Percentiles rank a stretch among this genome's conserved stretches.
Conservation (phyloP, 2,888 invertebrate species). For the Abrostola triplasia region DNA sequence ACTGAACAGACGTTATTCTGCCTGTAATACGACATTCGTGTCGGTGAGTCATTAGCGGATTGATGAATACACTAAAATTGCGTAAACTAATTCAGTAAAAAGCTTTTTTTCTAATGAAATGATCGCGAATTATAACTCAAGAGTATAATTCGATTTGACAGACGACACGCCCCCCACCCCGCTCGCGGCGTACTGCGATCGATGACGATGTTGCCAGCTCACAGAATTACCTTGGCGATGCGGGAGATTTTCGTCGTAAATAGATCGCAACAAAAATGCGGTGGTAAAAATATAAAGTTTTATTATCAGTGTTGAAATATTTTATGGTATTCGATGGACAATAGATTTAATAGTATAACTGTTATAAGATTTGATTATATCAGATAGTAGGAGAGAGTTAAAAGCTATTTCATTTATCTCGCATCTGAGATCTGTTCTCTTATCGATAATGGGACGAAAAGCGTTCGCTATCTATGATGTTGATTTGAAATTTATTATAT, state of each 20-base stretch:
- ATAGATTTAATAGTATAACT: conserved; percentile 1
- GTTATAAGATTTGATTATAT: conserved; percentile 22
- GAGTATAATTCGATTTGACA: conserved; percentile 80
- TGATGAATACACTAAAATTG: conserved; percentile 58
- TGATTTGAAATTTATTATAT: conserved; percentile 27
- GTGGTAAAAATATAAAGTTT: conserved; percentile 35
- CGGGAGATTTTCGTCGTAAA: conserved; percentile 56
- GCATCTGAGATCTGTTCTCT: conserved; percentile 15
- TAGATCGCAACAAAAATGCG: conserved; percentile 31
- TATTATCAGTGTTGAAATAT: conserved; percentile 36
- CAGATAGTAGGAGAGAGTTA: conserved; percentile 21
- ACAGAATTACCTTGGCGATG: conserved; percentile 52
- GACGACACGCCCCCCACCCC: conserved; percentile 70
- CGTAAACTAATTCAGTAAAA: conserved; percentile 75
- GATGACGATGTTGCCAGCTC: conserved; percentile 76
- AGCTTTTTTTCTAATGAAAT: conserved; percentile 74
- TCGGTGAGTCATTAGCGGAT: conserved; percentile 56
- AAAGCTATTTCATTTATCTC: conserved; percentile 32
- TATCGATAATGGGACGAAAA: conserved; percentile 21
- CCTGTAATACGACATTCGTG: conserved; percentile 59
- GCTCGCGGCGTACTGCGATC: conserved; percentile 73
- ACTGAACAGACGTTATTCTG: conserved; percentile 33
- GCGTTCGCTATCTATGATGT: conserved; percentile 12
- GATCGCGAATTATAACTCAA: conserved; percentile 72
- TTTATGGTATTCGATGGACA: conserved; percentile 16